Conservation (phyloP, 2,888 invertebrate species). For the Odontothrips loti region DNA sequence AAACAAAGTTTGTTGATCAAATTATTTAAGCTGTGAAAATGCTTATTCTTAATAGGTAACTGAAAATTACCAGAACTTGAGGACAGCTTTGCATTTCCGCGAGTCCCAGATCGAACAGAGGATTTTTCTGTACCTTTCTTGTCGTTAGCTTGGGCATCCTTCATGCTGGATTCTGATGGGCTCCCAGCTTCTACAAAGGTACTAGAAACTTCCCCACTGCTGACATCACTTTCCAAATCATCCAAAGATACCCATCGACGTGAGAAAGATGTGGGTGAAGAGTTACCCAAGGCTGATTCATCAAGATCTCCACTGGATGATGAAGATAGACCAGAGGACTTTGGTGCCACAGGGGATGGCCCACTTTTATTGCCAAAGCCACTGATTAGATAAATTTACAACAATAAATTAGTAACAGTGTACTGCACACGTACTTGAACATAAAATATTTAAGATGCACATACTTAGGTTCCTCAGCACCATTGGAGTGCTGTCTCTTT, state of each 20-base stretch:
- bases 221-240: constrained; percentile 48
- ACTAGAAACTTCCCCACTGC: constrained; percentile 26
- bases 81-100: background rate
- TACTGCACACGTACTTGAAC: background rate
- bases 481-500: constrained; percentile 44
- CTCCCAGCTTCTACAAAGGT: background rate
- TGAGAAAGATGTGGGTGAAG: background rate
- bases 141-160: background rate
- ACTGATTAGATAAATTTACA: constrained; percentile 4
- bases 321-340: constrained; percentile 31
- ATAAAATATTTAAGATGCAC: background rate
- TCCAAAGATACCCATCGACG: constrained; percentile 56
- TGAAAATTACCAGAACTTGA: background rate
- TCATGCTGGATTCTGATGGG: background rate
- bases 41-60: background rate
- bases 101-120: background rate
- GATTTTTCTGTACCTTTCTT: background rate
- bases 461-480: constrained; percentile 35
- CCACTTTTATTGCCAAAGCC: constrained; percentile 1
- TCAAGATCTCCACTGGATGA: constrained; percentile 18
- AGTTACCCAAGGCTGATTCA: background rate
- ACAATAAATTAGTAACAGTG: background rate
- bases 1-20: background rate
- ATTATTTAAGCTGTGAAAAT: background rate
- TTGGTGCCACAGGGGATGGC: constrained; percentile 23